Percentiles rank a stretch among this genome's conserved stretches.
Conservation (phyloP, 2,888 invertebrate species). For the Smittia aterrima region DNA sequence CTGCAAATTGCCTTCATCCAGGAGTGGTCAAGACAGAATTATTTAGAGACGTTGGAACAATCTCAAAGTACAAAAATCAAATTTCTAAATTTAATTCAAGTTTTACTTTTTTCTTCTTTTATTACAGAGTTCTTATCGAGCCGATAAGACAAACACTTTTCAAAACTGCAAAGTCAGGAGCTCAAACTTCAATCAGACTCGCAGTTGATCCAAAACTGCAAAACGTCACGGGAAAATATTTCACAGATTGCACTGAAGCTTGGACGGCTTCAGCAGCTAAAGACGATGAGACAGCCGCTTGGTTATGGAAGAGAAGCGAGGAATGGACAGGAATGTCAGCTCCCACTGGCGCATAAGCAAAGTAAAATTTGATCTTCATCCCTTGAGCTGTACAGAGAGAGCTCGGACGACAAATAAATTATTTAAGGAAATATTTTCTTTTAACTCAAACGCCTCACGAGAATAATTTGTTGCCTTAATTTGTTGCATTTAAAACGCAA, state of each 20-base stretch:
- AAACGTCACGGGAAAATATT: conserved; percentile 51
- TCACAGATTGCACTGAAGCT: conserved; percentile 60
- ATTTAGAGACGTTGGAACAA: conserved; percentile 60
- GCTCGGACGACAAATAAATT: too few relatives aligned
- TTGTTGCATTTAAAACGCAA: too few relatives aligned
- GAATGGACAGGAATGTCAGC: conserved; percentile 47
- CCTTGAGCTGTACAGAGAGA: too few relatives aligned
- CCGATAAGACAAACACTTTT: conserved; percentile 45
- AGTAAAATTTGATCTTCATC: too few relatives aligned
- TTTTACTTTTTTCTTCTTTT: conserved; percentile 44
- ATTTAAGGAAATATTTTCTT: too few relatives aligned
- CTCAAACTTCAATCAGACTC: conserved; percentile 51
- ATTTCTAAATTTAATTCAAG: not conserved
- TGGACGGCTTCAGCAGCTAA: conserved; percentile 57
- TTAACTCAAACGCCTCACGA: too few relatives aligned
- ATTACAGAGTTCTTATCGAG: conserved; percentile 5
- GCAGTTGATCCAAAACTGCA: conserved; percentile 52
- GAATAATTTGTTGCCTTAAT: too few relatives aligned
- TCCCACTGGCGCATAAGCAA: conserved; percentile 23
- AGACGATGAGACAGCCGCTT: conserved; percentile 57
- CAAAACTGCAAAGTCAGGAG: conserved; percentile 50
- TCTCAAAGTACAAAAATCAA: conserved; percentile 47
- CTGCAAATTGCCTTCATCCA: conserved; percentile 70
- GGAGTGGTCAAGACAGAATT: conserved; percentile 74
- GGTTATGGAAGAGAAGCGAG: conserved; percentile 61